Conservation (phyloP, 2,797 vertebrate species). For the Selene dorsalis region DNA sequence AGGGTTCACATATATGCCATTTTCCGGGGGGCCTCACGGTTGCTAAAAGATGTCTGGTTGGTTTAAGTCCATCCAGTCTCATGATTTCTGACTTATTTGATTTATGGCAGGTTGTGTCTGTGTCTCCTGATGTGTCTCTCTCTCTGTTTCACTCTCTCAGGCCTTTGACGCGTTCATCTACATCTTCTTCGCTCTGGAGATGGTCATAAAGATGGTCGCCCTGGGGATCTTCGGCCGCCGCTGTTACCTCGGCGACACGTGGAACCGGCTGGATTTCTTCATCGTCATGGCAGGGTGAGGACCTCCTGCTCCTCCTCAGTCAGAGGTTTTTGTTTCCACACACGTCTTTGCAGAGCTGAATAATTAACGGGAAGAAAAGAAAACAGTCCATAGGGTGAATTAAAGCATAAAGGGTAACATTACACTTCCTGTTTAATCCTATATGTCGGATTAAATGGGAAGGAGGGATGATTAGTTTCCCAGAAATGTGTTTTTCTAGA, state of each 20-base stretch:
- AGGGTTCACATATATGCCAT: no score
- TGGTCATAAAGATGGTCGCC: slow-evolving; percentile 98
- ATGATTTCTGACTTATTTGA: background rate
- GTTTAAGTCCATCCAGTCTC: background rate
- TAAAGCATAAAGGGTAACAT: background rate
- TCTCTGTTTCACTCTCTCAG: slow-evolving; percentile 71
- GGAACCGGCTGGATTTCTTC: slow-evolving; percentile 98
- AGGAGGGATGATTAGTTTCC: background rate
- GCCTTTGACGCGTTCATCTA: slow-evolving; percentile 98
- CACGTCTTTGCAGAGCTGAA: background rate
- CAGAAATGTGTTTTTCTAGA: background rate
- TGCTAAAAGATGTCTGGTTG: no score
- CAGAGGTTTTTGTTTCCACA: slow-evolving; percentile 3
- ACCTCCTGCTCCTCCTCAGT: background rate
- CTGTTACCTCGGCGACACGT: slow-evolving; percentile 98
- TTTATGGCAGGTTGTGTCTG: background rate
- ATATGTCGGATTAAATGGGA: background rate
- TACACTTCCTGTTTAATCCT: background rate
- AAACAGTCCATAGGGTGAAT: background rate
- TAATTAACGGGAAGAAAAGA: background rate
- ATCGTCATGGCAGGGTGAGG: slow-evolving; percentile 98
- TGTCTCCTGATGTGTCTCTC: slow-evolving; percentile 2
- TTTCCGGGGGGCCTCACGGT: no score
- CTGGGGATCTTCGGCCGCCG: slow-evolving; percentile 96
- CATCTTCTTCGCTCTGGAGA: slow-evolving; percentile 98